These are phyloP conservation scores for Gasterosteus aculeatus DNA, from an alignment of 2,113 vertebrate genomes.

Conservation along the genomic window DNA sequence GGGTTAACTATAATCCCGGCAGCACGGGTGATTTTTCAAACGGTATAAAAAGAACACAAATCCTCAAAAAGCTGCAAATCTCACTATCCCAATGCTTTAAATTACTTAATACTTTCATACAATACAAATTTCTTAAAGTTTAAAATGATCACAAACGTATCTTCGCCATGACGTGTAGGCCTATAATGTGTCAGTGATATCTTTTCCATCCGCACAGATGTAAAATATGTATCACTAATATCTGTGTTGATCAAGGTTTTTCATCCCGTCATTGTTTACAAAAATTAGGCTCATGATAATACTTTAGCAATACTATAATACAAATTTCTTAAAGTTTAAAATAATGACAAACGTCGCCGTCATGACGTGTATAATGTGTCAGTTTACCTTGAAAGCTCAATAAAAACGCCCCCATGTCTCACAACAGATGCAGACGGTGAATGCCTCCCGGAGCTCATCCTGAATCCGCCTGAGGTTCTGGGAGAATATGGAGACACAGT, in stretches of 20 bases:
- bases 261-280: too few species aligned
- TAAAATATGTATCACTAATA: background rate
- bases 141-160: too few species aligned
- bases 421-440: constrained; percentile 40
- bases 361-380: background rate
- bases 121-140: too few species aligned
- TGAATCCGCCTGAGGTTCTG: constrained; percentile 36
- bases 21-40: background rate
- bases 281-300: background rate
- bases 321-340: background rate
- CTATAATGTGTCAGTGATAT: too few species aligned
- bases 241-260: background rate
- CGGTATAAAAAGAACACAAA: background rate
- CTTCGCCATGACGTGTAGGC: too few species aligned
- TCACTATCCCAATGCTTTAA: background rate
- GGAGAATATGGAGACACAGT: constrained; percentile 2
- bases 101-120: too few species aligned
- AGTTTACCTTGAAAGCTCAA: background rate
- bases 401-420: background rate
- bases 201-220: background rate
- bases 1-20: background rate
- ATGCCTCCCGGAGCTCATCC: background rate
- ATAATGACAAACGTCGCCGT: background rate
- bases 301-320: background rate
- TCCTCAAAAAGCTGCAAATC: background rate